Base-by-base conservation (phyloP, 2,888 invertebrate species). In the Quadroppia sp. region DNA sequence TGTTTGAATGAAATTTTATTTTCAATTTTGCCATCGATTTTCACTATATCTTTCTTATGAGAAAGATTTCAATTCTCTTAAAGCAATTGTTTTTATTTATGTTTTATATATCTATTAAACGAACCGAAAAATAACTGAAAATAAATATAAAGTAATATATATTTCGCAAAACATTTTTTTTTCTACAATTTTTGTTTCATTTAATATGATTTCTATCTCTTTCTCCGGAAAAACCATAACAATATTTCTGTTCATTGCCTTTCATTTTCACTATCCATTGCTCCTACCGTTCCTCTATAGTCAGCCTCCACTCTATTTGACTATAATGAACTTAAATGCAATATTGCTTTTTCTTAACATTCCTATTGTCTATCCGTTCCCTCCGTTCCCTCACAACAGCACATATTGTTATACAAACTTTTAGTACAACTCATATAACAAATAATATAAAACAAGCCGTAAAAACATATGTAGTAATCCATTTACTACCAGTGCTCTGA, bases 361-460 rank as follows among this genome's bases (percentile, higher is more conserved):
- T 64, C 56, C 53, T 30, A 72, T 72, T 67, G 56, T 76, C 74
- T 77, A 74, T 79, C 77, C 77, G 78, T 79, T 76, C 76, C 70
- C 79, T 48, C 40, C 32, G 56, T 69, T 48, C 67, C 73, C 73
- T 15, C 15, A 17, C n/a, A 50, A 50, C 17, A 7, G n/a, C 36
- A 4, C 36, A 7, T 36, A 36, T 36, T 36, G 4, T 36, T 36
- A 36, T 36, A 11, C 6, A 7, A 36, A 36, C n/a, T n/a, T n/a
- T n/a, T n/a, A 36, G 36, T 36, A 36, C 36, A 36, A 36, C 36
- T 7, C 11, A 36, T 36, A 36, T 7, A 36, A 36, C 36, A 36
- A 7, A 7, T 36, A n/a, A 20, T n/a, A 50, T 20, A 50, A n/a
- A 50, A 50, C 6, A 9, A 50, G 50, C 50, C 20, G n/a, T n/a